phyloP scores from a whole-genome alignment of 2,113 vertebrate species.

The Crotophaga sulcirostris region DNA sequence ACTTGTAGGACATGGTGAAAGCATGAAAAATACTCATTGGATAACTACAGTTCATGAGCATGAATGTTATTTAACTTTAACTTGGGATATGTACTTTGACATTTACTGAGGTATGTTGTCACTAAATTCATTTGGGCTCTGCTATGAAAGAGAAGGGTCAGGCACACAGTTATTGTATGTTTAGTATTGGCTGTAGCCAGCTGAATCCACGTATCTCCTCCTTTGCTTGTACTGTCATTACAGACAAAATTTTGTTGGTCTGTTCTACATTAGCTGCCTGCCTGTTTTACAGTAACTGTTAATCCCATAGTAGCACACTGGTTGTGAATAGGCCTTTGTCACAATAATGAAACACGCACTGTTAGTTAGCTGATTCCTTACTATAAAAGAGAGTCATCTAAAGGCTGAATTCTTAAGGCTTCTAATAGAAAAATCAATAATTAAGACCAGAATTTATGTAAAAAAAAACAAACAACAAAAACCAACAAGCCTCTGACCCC shows the following conservation, averaged over 20 bases:
- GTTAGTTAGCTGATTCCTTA: neutral
- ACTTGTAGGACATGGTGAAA: neutral
- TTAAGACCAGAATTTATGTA: neutral
- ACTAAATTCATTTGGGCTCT: neutral
- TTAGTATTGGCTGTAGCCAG: neutral
- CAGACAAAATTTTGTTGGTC: neutral
- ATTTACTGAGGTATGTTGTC: neutral
- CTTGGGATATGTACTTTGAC: neutral
- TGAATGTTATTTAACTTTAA: neutral
- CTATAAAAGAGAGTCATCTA: neutral
- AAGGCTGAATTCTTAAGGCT: neutral
- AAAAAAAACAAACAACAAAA: neutral
- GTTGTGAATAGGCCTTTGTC: neutral
- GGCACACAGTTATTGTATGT: fast-evolving
- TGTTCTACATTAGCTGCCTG: neutral
- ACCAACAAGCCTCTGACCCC: neutral
- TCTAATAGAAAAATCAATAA: neutral
- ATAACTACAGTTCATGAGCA: neutral
- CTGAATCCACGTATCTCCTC: neutral
- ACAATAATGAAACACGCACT: neutral
- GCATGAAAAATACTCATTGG: neutral
- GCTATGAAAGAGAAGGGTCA: neutral
- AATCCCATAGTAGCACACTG: neutral
- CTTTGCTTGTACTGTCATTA: neutral
- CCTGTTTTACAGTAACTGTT: neutral